Conservation (phyloP, 2,113 vertebrate species). For the Oreochromis spilurus region DNA sequence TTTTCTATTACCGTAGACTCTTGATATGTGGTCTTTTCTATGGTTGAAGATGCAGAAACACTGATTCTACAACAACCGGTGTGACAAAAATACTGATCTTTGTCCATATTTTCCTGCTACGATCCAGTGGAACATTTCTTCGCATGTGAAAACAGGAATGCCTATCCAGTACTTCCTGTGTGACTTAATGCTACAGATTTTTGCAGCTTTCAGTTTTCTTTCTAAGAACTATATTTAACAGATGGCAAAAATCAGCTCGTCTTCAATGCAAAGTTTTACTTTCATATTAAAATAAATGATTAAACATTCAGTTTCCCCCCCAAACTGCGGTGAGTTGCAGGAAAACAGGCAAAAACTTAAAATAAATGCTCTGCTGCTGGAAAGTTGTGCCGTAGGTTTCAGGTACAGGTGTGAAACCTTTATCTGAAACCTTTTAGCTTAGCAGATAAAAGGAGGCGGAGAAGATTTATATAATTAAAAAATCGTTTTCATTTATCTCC, state of each 20-base stretch:
- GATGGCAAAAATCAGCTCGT: neutral
- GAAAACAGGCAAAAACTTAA: no score
- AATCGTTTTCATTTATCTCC: neutral
- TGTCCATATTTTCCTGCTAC: no score
- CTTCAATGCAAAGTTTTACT: neutral
- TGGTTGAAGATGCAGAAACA: neutral
- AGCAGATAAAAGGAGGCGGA: neutral
- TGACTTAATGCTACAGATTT: neutral
- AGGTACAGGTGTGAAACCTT: no score
- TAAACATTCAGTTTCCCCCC: neutral
- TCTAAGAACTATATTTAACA: neutral
- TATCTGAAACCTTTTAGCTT: neutral
- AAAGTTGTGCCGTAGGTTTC: neutral
- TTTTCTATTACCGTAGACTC: neutral
- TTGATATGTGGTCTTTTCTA: neutral
- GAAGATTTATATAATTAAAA: neutral
- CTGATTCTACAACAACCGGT: neutral
- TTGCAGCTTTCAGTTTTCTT: neutral
- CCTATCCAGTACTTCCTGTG: neutral
- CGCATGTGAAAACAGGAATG: neutral
- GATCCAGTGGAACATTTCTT: no score
- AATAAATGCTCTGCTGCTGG: no score
- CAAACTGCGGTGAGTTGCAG: neutral
- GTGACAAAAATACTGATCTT: neutral
- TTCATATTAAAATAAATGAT: neutral